Evolutionary conservation across 2,113 vertebrate species (phyloP), one percentile per base, ranked within the genome.

Genomic region (Tupaia tana): DNA sequence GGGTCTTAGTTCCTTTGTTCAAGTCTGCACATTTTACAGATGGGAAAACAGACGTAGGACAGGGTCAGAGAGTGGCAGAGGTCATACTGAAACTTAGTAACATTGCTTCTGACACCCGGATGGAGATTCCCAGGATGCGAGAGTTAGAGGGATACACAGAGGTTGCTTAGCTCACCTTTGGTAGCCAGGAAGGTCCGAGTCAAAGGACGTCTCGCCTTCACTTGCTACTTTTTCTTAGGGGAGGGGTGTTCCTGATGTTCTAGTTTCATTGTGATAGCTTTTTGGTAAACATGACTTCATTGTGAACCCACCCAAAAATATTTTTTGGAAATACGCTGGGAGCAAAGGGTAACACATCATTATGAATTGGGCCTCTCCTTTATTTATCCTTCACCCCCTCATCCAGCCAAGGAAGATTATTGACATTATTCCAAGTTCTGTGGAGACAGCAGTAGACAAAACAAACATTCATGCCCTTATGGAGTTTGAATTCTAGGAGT

Each of bases 401-500:
- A 95, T 94, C 90, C 29, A 77, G 61, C 12, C n/a, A 52, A 91
- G 66, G 34, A 89, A 95, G 92, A 89, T 81, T 75, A 80, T 67
- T 80, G 52, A 67, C 58, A 84, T 70, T 80, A 34, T 73, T 95
- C 43, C 85, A 80, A 1, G 19, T 87, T 19, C 64, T 69, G 67
- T 15, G 64, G 29, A 85, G 67, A 69, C 1, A 58, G 10, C 5
- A 82, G 56, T 14, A 2, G 25, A 95, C 24, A 75, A 90, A 95
- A 58, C 4, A 79, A 64, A 61, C 58, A 77, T 16, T 18, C 29
- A 84, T 18, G 56, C 16, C 27, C 13, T 70, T 86, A 9, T 16
- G 24, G 27, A 63, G 22, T 54, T 88, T 83, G 58, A 86, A 93
- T 59, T 67, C 67, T 66, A 90, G 24, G 20, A 81, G 6, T 73